These are phyloP conservation scores for Tetramorium simillimum DNA, from an alignment of 1,140 invertebrate species.

Conservation along the genomic window DNA sequence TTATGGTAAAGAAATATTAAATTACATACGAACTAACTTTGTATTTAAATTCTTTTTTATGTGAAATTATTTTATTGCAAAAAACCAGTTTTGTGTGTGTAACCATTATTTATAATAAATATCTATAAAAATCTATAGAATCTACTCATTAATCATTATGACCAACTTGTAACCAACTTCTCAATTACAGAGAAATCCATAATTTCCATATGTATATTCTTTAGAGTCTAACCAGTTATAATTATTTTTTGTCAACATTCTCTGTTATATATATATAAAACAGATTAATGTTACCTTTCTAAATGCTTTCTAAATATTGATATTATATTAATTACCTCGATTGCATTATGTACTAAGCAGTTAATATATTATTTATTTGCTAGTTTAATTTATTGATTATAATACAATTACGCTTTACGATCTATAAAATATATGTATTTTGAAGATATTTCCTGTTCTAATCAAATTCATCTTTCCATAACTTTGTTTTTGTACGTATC, in stretches of 20 bases:
- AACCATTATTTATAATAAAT: background rate
- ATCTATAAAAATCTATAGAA: background rate
- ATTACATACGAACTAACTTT: background rate
- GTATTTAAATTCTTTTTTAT: background rate
- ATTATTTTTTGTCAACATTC: background rate
- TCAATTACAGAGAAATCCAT: background rate
- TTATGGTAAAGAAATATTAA: background rate
- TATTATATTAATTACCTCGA: background rate
- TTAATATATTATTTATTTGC: background rate
- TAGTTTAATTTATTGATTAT: background rate
- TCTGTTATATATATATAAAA: background rate
- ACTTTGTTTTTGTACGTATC: background rate
- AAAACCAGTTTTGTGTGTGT: background rate
- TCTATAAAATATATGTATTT: background rate
- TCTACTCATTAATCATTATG: background rate
- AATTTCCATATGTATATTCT: background rate
- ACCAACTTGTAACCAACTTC: background rate
- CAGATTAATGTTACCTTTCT: background rate
- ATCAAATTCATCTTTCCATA: background rate
- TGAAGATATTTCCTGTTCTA: background rate
- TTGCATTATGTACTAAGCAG: background rate
- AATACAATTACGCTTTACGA: background rate
- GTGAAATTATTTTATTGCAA: background rate
- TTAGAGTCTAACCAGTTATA: background rate
- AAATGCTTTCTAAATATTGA: background rate